A percentile compares a stretch with the other conserved stretches of the same genome.
Conservation (phyloP, 92 coral and sea anemone genomes). For the Chrysogorgia sp. region DNA sequence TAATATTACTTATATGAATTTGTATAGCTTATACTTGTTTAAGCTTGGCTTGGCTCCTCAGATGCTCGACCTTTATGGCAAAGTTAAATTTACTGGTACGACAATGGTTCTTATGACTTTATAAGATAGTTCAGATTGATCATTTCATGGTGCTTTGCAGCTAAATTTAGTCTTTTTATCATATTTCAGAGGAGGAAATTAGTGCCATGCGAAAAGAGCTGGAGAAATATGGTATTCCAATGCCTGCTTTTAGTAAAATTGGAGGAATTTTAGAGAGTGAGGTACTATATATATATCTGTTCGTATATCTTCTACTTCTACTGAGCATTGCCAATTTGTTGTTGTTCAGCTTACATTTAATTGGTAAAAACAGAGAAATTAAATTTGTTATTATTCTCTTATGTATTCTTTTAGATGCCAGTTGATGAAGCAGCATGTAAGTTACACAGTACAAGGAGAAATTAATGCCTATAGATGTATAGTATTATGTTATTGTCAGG, state of each 20-base stretch:
- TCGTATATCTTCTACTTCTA: not conserved
- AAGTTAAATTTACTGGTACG: constrained; percentile 94
- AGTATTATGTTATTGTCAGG: not conserved
- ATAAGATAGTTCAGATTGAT: not conserved
- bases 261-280: constrained; percentile 98
- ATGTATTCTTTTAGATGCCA: constrained; percentile 76
- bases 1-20: not conserved
- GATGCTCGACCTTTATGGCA: constrained; percentile 97
- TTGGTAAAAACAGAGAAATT: not conserved
- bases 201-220: constrained; percentile 99
- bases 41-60: constrained; percentile 99
- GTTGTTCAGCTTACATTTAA: not conserved
- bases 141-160: too few relatives aligned
- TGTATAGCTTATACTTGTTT: constrained; percentile 85
- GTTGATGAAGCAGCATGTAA: constrained; percentile 99
- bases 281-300: constrained; percentile 55
- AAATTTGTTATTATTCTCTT: not conserved
- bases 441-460: too few relatives aligned
- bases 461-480: too few relatives aligned
- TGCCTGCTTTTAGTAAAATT: constrained; percentile 99
- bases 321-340: not conserved
- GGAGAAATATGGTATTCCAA: constrained; percentile 93
- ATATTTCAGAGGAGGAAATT: constrained; percentile 82
- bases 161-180: not conserved
- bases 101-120: not conserved